Base-by-base conservation (phyloP, 2,888 invertebrate species). In the Epinotia bilunana region DNA sequence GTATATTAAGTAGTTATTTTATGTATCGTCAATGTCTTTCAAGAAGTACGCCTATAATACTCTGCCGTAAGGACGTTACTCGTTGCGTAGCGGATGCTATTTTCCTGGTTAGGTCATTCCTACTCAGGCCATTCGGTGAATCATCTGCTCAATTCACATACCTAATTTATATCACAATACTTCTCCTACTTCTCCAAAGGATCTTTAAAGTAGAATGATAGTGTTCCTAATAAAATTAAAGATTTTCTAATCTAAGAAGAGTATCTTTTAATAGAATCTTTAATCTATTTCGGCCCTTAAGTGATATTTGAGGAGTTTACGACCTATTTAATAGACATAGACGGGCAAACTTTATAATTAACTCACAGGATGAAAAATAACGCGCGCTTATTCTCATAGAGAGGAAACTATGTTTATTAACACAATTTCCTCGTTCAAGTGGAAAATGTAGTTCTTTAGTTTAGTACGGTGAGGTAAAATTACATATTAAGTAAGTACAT, bases 301-400 rank as follows among this genome's bases (percentile, higher is more conserved):
- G 57, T 9, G 20, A 46, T 28, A 13, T 58, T 23, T 9, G 49
- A 33, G 33, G 13, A 67, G 12, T 43, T 67, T 55, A 55, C 23
- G 62, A 43, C 28, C 53, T 23, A 9, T 55, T 53, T 39, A 68
- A 74, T 68, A 61, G 53, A 73, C 53, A 65, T 43, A 61, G 39
- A 62, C 62, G 43, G 11, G 46, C 28, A 28, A 63, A 46, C 23
- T 28, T 57, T 68, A 73, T 67, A 60, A 68, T 67, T 55, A 68
- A 73, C 58, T 61, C 20, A 20, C 11, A 39, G 16, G 16, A 16
- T 39, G 43, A 49, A 63, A 74, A 69, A 39, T 69, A 68, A 46
- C 46, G 11, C 43, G 18, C 23, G 43, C 43, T 46, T 61, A 68
- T 63, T 57, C 39, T 73, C 39, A 18, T 23, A 53, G 49, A 13